Conservation (phyloP, 2,888 invertebrate genomes). For the Acronicta leporina region DNA sequence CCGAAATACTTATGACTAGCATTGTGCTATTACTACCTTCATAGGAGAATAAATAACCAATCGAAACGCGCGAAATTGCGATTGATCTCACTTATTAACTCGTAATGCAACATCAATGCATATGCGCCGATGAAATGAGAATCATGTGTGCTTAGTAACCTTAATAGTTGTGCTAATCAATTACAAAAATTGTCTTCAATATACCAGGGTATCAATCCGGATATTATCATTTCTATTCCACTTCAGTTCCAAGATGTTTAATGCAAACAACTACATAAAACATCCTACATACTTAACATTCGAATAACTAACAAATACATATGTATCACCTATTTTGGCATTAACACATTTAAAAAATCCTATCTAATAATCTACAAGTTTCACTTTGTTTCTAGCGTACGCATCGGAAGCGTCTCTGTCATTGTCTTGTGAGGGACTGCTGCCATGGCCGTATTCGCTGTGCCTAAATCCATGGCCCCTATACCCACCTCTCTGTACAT, state of each 20-base stretch:
- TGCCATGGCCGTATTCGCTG: constrained; percentile 49
- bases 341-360: constrained; percentile 35
- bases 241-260: constrained; percentile 41
- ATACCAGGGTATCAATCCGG: background rate
- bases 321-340: constrained; percentile 56
- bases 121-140: no score
- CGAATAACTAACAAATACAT: constrained; percentile 41
- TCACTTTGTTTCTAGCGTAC: constrained; percentile 71
- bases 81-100: background rate
- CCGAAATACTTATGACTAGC: background rate
- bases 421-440: constrained; percentile 48
- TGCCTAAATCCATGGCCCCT: constrained; percentile 61
- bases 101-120: background rate
- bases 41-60: no score
- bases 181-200: constrained; percentile 2
- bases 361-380: constrained; percentile 81
- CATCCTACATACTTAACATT: constrained; percentile 44
- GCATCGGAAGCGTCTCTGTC: constrained; percentile 52
- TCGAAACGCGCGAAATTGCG: no score
- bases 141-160: background rate
- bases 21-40: background rate
- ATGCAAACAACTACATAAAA: constrained; percentile 45
- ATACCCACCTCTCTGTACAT: constrained; percentile 67
- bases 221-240: background rate
- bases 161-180: background rate